Conservation (phyloP, 1,140 invertebrate genomes). For the Zaprionus capensis region DNA sequence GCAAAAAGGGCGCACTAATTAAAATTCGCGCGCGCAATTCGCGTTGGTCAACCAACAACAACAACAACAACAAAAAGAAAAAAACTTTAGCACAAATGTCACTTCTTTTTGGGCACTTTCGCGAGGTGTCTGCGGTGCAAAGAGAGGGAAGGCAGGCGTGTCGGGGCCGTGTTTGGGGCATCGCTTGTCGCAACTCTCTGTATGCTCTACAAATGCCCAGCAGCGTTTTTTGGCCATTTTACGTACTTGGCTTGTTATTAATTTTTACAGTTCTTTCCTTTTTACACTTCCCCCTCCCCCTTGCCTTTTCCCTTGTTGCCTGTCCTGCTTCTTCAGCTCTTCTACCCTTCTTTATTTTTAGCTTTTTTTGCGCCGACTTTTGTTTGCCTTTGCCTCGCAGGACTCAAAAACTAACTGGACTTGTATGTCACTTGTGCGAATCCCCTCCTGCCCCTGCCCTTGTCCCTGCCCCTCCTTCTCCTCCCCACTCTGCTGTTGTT, state of each 20-base stretch:
- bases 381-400: slow-evolving; percentile 52
- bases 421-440: slow-evolving; percentile 76
- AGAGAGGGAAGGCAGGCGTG: background rate
- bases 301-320: slow-evolving; percentile 25
- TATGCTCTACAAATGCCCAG: slow-evolving; percentile 63
- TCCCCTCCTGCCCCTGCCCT: slow-evolving; percentile 9
- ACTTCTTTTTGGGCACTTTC: slow-evolving; percentile 71
- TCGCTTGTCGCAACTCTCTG: slow-evolving; percentile 23
- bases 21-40: slow-evolving; percentile 80
- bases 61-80: slow-evolving; percentile 26
- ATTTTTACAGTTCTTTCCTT: slow-evolving; percentile 36
- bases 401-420: slow-evolving; percentile 50
- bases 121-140: background rate
- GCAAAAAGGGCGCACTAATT: slow-evolving; percentile 69
- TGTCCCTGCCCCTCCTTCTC: background rate
- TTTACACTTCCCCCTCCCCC: background rate
- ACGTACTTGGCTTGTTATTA: slow-evolving; percentile 64
- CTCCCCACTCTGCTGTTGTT: slow-evolving; percentile 36
- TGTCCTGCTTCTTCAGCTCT: slow-evolving; percentile 3
- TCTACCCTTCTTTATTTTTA: slow-evolving; percentile 7
- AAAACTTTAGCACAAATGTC: slow-evolving; percentile 72
- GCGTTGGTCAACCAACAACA: slow-evolving; percentile 76
- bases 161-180: background rate
- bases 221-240: slow-evolving; percentile 63
- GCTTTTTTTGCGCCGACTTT: slow-evolving; percentile 44